These are phyloP conservation scores for Ianthella basta DNA, from an alignment of 37 sponge, comb jelly and placozoan genomes.

Conservation along the genomic window DNA sequence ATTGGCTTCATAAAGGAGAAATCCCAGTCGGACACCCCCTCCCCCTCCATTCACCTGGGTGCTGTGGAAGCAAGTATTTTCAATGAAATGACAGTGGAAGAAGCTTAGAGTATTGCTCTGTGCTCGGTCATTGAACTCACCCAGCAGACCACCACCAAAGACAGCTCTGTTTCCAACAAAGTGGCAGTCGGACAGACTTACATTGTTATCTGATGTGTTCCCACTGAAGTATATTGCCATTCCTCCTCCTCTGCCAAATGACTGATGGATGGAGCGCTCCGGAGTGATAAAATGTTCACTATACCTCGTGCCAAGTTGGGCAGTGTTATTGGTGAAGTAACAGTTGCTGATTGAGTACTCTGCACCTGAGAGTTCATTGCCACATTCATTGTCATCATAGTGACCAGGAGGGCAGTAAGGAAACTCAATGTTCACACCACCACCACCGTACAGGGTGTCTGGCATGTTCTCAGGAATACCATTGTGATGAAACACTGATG, in stretches of 20 bases:
- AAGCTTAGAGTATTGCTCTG: not conserved
- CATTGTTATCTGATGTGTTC: conserved; percentile 5
- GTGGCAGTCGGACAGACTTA: conserved; percentile 2
- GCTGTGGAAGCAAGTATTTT: not conserved
- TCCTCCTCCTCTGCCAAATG: conserved; percentile 48
- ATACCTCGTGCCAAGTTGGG: too few relatives aligned
- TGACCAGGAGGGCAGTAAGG: too few relatives aligned
- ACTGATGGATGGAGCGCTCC: not conserved
- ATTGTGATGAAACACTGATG: too few relatives aligned
- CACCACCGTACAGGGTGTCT: too few relatives aligned
- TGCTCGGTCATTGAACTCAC: conserved; percentile 30
- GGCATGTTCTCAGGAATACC: too few relatives aligned
- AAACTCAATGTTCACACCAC: too few relatives aligned
- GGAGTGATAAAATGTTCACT: not conserved
- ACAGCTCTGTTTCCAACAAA: conserved; percentile 6
- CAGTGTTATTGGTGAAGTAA: too few relatives aligned
- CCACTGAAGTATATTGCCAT: conserved; percentile 29
- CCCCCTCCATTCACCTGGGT: not conserved
- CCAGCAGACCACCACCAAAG: conserved; percentile 26
- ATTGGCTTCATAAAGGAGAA: not conserved
- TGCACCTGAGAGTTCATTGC: too few relatives aligned
- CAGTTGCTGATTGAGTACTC: too few relatives aligned
- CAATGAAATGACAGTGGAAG: not conserved
- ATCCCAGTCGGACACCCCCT: not conserved
- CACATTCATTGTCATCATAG: too few relatives aligned